phyloP scores from a whole-genome alignment of 2,113 vertebrate species.

The Mus pahari region DNA sequence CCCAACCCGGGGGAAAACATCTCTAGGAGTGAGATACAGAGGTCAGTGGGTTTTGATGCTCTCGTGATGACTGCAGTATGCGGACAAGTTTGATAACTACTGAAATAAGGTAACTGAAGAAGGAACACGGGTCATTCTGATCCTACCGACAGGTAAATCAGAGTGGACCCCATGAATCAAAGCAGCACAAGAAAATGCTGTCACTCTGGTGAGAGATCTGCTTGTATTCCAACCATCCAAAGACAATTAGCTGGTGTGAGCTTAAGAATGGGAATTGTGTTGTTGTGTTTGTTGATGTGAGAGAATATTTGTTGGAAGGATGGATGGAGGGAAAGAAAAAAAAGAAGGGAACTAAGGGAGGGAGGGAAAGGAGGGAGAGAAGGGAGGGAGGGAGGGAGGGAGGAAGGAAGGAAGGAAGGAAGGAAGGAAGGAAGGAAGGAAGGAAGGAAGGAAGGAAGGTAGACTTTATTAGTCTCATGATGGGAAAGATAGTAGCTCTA shows the following conservation, averaged over 20 bases:
- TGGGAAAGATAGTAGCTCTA: neutral
- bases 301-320: neutral
- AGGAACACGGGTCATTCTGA: neutral
- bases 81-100: neutral
- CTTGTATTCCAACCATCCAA: neutral
- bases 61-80: neutral
- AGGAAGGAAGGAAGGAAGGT: fast-evolving
- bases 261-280: neutral
- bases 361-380: neutral
- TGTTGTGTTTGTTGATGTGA: neutral
- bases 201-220: neutral
- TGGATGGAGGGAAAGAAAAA: too few species aligned
- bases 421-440: fast-evolving
- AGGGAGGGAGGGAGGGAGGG: neutral
- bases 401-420: neutral
- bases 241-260: neutral
- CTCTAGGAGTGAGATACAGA: neutral
- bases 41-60: neutral
- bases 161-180: neutral
- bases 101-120: neutral
- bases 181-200: neutral
- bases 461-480: neutral
- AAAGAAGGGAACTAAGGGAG: fast-evolving
- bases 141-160: neutral
- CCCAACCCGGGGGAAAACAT: neutral